Base-by-base conservation (phyloP, 2,797 vertebrate species). In the Orientallactaga sibirica region DNA sequence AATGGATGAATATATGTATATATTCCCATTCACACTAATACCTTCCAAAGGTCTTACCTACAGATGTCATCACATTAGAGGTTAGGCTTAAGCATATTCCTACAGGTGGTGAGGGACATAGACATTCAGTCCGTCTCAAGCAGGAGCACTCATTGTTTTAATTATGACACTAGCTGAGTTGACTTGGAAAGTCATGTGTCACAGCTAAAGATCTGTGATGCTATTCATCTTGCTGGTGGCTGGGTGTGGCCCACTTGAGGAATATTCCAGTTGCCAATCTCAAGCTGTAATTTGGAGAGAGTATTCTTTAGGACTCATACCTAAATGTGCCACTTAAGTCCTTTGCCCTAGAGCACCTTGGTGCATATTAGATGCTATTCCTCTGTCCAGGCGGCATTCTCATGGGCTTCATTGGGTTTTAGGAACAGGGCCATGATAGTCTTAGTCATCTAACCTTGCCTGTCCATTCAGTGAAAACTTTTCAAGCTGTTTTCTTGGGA, bases 401-500 rank as follows among this genome's bases (percentile, higher is more conserved):
- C 2, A 0, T 5, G 48, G 71, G 16, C 24, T 67, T 74, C 41
- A 0, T 55, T 52, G 4, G 43, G 11, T 62, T 73, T 81, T 27
- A 58, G 16, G 62, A 25, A 67, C 9, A 37, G 43, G 27, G 18
- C 14, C 16, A 0, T 15, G 27, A 66, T n/a, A 67, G 2, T 79
- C 62, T 86, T 66, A 14, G 18, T 80, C 55, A 41, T 80, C 5
- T 18, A 41, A 62, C 14, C 55, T 58, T 58, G 37, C 14, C 19
- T 83, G 48, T 92, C 27, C 61, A 1, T 79, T 73, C 62, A 71
- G 66, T 73, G 82, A 93, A 86, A 43, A 81, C 52, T 86, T 48
- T 15, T 77, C 78, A 74, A 75, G 78, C 58, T 94, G 15, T 74
- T 70, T 89, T 84, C 92, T 85, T 37, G 37, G 77, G 25, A 37